Base-by-base conservation (phyloP, 2,888 invertebrate genomes). In the Platycheirus albimanus region DNA sequence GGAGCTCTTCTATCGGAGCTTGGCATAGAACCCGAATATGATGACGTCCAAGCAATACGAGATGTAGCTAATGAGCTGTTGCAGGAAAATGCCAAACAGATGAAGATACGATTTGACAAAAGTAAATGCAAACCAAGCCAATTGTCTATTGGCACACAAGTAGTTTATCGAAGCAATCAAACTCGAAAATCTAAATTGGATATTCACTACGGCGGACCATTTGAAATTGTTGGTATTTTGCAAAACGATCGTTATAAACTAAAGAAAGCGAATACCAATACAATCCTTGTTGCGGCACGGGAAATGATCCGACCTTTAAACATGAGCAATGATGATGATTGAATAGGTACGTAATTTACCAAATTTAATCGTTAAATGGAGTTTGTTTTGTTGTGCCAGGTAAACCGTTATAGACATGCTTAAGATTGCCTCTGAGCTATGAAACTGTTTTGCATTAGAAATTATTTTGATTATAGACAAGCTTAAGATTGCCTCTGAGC, bases 401-500 rank as follows among this genome's bases (percentile, higher is more conserved):
- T 45, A 45, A 19, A 17, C 17, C n/a, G 45, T 15, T 17, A 45
- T 45, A 45, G 45, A 19, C 45, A 19, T 33, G 30, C 30, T 45
- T 17, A 45, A 17, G 19, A 10, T 15, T 15, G 19, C 45, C 17
- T 10, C 19, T 10, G 13, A 10, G 4, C 3, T 3, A 4, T n/a
- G 11, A 56, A 11, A 1, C 2, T 36, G 10, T 38, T 19, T 33
- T 36, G 17, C 19, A 8, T 33, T 33, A 33, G 30, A 33, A 33
- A 33, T 33, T 33, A 33, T 17, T 20, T 7, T 0, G 19, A 61
- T 19, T 63, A 33, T 47, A 24, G 19, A 47, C 63, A 63, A 63
- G 47, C 11, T 47, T 11, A 19, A 19, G 11, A 47, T 11, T 13
- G 19, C 47, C 47, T 47, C 47, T 47, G 47, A 47, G 47, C 17